phyloP scores from a whole-genome alignment of 2,888 invertebrate species.

The Ochropleura plecta region DNA sequence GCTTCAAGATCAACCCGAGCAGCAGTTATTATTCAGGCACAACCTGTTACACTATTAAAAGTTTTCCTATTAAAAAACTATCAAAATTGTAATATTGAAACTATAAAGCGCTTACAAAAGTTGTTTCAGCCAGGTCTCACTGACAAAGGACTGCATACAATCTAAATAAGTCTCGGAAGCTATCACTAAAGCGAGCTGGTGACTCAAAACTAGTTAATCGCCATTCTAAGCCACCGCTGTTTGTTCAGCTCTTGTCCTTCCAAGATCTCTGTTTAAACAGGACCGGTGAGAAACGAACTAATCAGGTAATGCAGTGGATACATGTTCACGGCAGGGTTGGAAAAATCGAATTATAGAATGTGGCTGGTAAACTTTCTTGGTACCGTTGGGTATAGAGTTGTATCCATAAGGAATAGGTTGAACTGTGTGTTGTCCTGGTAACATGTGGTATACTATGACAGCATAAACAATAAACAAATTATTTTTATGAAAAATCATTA shows the following conservation, averaged over 20 bases:
- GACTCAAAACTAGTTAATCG: slow-evolving; percentile 42
- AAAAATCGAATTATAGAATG: slow-evolving; percentile 14
- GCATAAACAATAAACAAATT: too few relatives aligned
- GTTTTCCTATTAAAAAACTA: too few relatives aligned
- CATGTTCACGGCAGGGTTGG: neutral
- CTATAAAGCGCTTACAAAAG: slow-evolving; percentile 3
- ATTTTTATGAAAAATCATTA: too few relatives aligned
- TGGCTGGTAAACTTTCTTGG: too few relatives aligned
- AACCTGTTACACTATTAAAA: neutral
- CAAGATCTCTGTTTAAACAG: slow-evolving; percentile 68
- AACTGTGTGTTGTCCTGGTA: too few relatives aligned
- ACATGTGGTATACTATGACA: too few relatives aligned
- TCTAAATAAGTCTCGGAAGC: slow-evolving; percentile 34
- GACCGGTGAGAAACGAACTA: slow-evolving; percentile 68
- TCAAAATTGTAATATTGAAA: neutral
- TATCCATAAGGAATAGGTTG: too few relatives aligned
- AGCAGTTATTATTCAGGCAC: too few relatives aligned
- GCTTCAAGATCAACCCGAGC: too few relatives aligned
- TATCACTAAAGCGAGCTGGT: slow-evolving; percentile 15
- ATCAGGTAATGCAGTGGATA: slow-evolving; percentile 72
- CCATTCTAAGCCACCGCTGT: slow-evolving; percentile 40
- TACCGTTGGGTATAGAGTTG: too few relatives aligned
- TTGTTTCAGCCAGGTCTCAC: slow-evolving; percentile 29
- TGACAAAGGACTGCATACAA: slow-evolving; percentile 38
- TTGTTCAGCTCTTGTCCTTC: slow-evolving; percentile 54